Evolutionary conservation across 2,888 invertebrate genomes (phyloP), one percentile per base, ranked within the genome.

Genomic region (Linyphia triangularis): DNA sequence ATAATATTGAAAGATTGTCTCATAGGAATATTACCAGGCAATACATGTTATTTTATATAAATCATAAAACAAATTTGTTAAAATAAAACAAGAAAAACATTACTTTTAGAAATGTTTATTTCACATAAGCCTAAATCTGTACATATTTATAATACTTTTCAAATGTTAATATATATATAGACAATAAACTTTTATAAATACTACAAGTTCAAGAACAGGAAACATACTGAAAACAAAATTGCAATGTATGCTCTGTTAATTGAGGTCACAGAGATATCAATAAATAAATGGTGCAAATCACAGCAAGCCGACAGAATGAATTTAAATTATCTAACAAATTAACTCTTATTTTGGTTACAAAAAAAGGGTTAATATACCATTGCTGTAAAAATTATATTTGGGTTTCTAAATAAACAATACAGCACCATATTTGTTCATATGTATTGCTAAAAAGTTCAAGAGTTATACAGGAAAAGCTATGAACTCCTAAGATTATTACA

Each of bases 61-160:
- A n/a, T n/a, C n/a, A n/a, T n/a, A n/a, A n/a, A n/a, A n/a, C n/a
- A n/a, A n/a, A n/a, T n/a, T n/a, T n/a, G n/a, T n/a, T n/a, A n/a
- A n/a, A 40, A 40, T 40, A 13, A 40, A 40, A 13, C 9, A 40
- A 16, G 16, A 40, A 40, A 40, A 40, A 26, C 19, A 33, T 19
- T 57, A 51, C 63, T 70, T 73, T 59, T 40, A 81, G 69, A 82
- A 88, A 70, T 40, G 65, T 88, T 88, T 88, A 88, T 73, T 84
- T 89, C 78, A 84, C 61, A 65, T 65, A 75, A 78, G 73, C 37
- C 63, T 78, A 83, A 65, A 59, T 89, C 89, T 89, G 89, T 89
- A 89, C 89, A 89, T 89, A 89, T 88, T 88, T 88, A 89, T 89
- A 89, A 89, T 89, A 89, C 89, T 89, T 84, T 59, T 72, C 70